Percentiles rank a stretch among this genome's conserved stretches.
These are phyloP conservation scores for Coregonus sp. DNA, from an alignment of 2,797 vertebrate species.

Conservation along the genomic window DNA sequence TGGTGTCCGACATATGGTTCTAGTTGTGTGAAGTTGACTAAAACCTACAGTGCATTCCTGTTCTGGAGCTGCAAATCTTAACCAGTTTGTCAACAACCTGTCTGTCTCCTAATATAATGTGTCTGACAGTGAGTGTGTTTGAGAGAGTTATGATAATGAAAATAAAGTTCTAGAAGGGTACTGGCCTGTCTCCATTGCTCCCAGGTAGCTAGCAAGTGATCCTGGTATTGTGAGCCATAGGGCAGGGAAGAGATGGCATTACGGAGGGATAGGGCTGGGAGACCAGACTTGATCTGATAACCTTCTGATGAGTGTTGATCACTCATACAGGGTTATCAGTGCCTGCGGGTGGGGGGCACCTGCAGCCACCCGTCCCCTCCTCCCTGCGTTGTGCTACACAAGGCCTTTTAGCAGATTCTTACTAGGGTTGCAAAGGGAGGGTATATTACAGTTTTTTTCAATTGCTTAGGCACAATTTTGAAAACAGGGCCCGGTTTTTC, in stretches of 20 bases:
- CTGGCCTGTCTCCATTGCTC: conserved; percentile 31
- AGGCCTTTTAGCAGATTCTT: background rate
- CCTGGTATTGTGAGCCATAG: conserved; percentile 13
- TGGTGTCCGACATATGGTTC: background rate
- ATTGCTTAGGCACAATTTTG: too few species aligned
- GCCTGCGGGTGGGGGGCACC: background rate
- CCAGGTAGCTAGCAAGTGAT: background rate
- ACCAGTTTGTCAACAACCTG: conserved; percentile 37
- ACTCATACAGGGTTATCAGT: too few species aligned
- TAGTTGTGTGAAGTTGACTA: background rate
- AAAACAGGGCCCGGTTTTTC: too few species aligned
- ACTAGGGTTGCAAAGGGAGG: too few species aligned
- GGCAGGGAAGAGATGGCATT: conserved; percentile 46
- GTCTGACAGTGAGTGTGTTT: background rate
- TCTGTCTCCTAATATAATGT: background rate
- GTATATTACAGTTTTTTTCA: too few species aligned
- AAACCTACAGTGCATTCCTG: background rate
- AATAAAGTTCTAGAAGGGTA: conserved; percentile 1
- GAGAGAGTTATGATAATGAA: background rate
- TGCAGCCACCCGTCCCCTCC: background rate
- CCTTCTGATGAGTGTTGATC: too few species aligned
- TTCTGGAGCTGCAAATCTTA: conserved; percentile 32
- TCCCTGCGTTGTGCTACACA: background rate
- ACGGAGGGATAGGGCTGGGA: background rate
- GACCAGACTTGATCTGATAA: too few species aligned